These are phyloP conservation scores for Meghimatium bilineatum DNA, from an alignment of 2,888 invertebrate genomes.

Conservation along the genomic window DNA sequence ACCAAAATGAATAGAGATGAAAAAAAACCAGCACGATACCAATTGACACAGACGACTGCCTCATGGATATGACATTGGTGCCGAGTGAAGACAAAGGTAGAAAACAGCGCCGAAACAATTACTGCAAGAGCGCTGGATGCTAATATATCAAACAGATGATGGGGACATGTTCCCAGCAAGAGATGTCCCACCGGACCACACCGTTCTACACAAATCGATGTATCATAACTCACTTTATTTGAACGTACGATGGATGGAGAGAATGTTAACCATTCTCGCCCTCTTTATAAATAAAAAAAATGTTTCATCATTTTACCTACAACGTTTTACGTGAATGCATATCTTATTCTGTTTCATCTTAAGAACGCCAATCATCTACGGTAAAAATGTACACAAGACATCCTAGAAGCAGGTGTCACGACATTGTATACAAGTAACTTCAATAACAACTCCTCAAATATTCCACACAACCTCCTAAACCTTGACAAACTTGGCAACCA, in stretches of 20 bases:
- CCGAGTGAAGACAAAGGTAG: background rate
- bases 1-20: background rate
- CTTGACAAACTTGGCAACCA: too few species aligned
- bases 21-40: background rate
- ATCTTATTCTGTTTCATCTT: background rate
- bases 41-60: background rate
- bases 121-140: background rate
- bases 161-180: background rate
- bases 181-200: background rate
- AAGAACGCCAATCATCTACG: too few species aligned
- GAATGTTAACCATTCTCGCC: background rate
- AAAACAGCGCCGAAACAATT: background rate
- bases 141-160: conserved; percentile 18
- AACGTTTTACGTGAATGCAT: too few species aligned
- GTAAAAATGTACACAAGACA: too few species aligned
- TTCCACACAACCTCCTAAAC: too few species aligned
- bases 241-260: background rate
- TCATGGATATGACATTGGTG: background rate
- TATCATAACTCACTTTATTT: conserved; percentile 1
- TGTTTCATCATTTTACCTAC: background rate
- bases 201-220: conserved; percentile 12
- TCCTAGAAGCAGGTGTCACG: too few species aligned
- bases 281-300: background rate
- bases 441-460: too few species aligned
- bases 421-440: too few species aligned